Evolutionary conservation across 2,888 invertebrate genomes (phyloP), one percentile per base, ranked within the genome.

Genomic region (Mantis religiosa): DNA sequence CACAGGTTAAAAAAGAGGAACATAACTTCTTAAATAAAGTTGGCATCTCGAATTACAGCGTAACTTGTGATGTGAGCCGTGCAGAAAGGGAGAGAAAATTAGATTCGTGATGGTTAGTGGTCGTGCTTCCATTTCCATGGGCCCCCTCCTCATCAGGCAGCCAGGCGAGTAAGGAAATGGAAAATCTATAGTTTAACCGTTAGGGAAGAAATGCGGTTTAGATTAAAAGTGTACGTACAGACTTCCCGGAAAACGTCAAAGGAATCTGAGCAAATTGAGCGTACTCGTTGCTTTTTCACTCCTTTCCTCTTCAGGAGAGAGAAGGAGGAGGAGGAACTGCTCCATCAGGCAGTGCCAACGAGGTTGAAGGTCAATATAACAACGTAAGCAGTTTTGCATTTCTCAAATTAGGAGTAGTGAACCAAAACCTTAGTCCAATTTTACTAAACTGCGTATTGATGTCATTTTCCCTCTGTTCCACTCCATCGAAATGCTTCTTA

Each of bases 81-180:
- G 20, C 54, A 71, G 54, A 71, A 6, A 71, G 87, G 47, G 89
- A 71, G 87, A 85, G 87, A 84, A 89, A 89, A 89, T 89, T 89
- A 89, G 87, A 87, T 89, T 87, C 85, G 89, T 87, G 89, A 84
- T 87, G 87, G 89, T 89, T 87, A 84, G 89, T 83, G 89, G 87
- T 87, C 84, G 54, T 81, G 54, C 89, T 83, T 89, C 89, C 87
- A 47, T 87, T 87, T 89, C 27, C 85, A 47, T 41, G 84, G 27
- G 15, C 28, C 81, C 85, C 83, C 34, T 34, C 34, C 54, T 30
- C 86, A 83, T 89, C 86, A 30, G 25, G 20, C 54, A 71, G 85
- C 71, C 86, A 71, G 81, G 54, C 81, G 86, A 12, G 30, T 71
- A 47, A 82, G 86, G 14, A 89, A 88, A 89, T 87, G 84, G 89